Conservation (phyloP, 1,140 invertebrate species). For the Melitaea cinxia region DNA sequence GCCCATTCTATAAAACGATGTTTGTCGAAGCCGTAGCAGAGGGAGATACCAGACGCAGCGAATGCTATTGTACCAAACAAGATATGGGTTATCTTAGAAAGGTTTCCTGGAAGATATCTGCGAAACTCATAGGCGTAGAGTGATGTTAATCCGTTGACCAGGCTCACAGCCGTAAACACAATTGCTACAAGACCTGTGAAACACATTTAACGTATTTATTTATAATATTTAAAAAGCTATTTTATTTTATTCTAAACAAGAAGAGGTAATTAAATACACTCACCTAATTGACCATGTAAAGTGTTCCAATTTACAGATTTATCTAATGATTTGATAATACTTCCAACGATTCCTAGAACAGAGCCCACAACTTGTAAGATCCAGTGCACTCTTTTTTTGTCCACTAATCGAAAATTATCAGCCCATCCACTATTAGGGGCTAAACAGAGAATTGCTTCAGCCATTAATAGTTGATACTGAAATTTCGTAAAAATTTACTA, state of each 20-base stretch:
- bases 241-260: too few species aligned
- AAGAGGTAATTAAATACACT: not conserved
- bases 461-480: slow-evolving; percentile 75
- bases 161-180: slow-evolving; percentile 43
- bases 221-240: not conserved
- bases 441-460: slow-evolving; percentile 60
- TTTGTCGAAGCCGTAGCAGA: slow-evolving; percentile 59
- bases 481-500: slow-evolving; percentile 19
- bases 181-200: slow-evolving; percentile 49
- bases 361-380: slow-evolving; percentile 60
- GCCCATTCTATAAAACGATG: slow-evolving; percentile 50
- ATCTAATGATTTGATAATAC: slow-evolving; percentile 52
- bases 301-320: slow-evolving; percentile 62
- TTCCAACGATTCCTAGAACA: slow-evolving; percentile 58
- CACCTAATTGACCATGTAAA: slow-evolving; percentile 17
- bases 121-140: slow-evolving; percentile 52
- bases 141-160: slow-evolving; percentile 50
- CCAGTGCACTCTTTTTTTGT: slow-evolving; percentile 62
- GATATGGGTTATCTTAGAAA: slow-evolving; percentile 59
- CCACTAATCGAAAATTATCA: slow-evolving; percentile 44
- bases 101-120: slow-evolving; percentile 44
- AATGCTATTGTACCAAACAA: slow-evolving; percentile 56
- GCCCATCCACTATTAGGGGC: slow-evolving; percentile 66
- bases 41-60: slow-evolving; percentile 41
- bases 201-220: not conserved